A percentile compares a stretch with the other conserved stretches of the same genome.
These are phyloP conservation scores for Drosophila yakuba DNA, from an alignment of 1,140 invertebrate genomes.

Conservation along the genomic window DNA sequence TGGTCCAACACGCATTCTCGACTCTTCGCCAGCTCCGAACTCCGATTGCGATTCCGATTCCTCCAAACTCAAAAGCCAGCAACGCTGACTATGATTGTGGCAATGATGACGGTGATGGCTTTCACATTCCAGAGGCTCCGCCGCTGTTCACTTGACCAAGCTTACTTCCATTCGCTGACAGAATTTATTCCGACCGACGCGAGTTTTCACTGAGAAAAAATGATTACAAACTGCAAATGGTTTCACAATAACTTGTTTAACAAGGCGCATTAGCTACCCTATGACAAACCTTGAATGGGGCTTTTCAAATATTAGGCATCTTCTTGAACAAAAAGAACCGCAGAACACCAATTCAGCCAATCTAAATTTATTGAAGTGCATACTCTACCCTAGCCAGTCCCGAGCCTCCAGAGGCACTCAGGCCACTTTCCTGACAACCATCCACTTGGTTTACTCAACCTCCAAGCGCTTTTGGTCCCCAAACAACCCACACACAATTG, in stretches of 20 bases:
- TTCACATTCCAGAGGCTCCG: slow-evolving; percentile 63
- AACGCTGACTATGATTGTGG: slow-evolving; percentile 46
- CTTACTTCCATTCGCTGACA: slow-evolving; percentile 51
- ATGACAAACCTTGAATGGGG: no score
- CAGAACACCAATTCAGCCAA: no score
- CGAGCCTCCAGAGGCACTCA: slow-evolving; percentile 37
- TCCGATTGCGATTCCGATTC: slow-evolving; percentile 24
- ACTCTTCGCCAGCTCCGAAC: slow-evolving; percentile 16
- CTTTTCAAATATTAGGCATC: no score
- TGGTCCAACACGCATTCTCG: slow-evolving; percentile 66
- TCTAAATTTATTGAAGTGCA: slow-evolving; percentile 9
- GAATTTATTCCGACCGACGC: not conserved
- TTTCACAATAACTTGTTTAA: no score
- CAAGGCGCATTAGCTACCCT: no score
- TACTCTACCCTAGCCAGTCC: slow-evolving; percentile 44
- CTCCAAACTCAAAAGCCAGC: slow-evolving; percentile 29
- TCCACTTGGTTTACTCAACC: not conserved
- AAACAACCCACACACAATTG: slow-evolving; percentile 20
- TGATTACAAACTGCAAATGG: no score
- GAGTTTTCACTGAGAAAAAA: not conserved
- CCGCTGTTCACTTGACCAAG: slow-evolving; percentile 70
- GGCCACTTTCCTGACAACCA: slow-evolving; percentile 53
- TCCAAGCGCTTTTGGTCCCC: slow-evolving; percentile 5
- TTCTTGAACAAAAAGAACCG: not conserved
- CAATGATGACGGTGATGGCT: slow-evolving; percentile 61